These are phyloP conservation scores for Charaxes varanes DNA, from an alignment of 1,140 invertebrate species.

Conservation along the genomic window DNA sequence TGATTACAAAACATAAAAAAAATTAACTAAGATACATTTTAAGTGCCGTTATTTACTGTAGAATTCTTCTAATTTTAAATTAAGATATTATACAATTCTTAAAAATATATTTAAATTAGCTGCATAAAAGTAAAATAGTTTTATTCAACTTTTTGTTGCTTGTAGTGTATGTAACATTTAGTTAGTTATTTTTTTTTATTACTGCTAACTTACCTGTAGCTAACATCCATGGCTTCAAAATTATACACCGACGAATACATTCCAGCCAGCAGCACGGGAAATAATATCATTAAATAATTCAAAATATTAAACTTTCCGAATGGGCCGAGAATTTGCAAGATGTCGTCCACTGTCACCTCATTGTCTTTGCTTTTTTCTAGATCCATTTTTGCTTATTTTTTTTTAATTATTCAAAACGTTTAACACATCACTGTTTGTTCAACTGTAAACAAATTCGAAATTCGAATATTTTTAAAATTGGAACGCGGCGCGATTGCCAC, in stretches of 20 bases:
- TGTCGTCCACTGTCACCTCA: slow-evolving; percentile 61
- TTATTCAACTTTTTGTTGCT: too few relatives aligned
- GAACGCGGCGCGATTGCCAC: slow-evolving; percentile 11
- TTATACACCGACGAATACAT: slow-evolving; percentile 65
- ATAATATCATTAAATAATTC: slow-evolving; percentile 51
- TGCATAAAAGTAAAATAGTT: too few relatives aligned
- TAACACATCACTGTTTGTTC: slow-evolving; percentile 18
- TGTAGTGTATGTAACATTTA: too few relatives aligned
- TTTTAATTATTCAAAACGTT: background rate
- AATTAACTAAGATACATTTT: too few relatives aligned
- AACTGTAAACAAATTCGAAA: slow-evolving; percentile 5
- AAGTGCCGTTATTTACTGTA: too few relatives aligned
- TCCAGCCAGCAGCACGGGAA: slow-evolving; percentile 56
- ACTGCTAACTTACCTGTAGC: slow-evolving; percentile 61
- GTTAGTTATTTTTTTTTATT: too few relatives aligned
- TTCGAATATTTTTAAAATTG: slow-evolving; percentile 10
- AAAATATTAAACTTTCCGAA: slow-evolving; percentile 57
- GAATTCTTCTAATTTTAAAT: too few relatives aligned
- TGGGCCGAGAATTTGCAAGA: slow-evolving; percentile 49
- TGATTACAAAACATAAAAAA: too few relatives aligned
- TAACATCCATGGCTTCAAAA: slow-evolving; percentile 61
- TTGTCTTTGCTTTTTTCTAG: slow-evolving; percentile 43
- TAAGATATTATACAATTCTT: too few relatives aligned
- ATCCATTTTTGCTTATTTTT: slow-evolving; percentile 36
- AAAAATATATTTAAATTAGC: too few relatives aligned